Conservation (phyloP, 1,140 invertebrate genomes). For the Drosophila sulfurigaster region DNA sequence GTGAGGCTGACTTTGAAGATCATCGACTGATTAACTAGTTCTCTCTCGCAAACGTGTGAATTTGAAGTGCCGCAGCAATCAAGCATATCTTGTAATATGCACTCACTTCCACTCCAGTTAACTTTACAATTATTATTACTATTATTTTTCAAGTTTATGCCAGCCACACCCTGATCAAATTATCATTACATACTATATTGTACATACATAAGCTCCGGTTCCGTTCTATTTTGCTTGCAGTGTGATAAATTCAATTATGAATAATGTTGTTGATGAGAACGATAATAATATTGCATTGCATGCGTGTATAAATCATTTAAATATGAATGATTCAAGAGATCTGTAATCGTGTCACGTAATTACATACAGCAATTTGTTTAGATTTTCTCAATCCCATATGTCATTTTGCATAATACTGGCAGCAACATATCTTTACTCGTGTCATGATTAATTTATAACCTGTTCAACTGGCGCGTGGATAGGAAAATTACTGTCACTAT, state of each 20-base stretch:
- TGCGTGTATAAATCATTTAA: conserved; percentile 67
- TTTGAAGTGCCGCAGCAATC: not conserved
- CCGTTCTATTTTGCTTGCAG: conserved; percentile 37
- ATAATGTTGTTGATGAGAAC: conserved; percentile 28
- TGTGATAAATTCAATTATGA: conserved; percentile 51
- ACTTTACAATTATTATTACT: conserved; percentile 5
- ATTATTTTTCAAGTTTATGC: conserved; percentile 26
- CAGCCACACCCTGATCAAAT: conserved; percentile 39
- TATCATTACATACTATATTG: not conserved
- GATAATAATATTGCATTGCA: conserved; percentile 16
- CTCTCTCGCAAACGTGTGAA: not conserved
- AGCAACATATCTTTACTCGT: not conserved
- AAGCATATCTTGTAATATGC: conserved; percentile 5
- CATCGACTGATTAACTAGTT: conserved; percentile 14
- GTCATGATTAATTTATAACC: not conserved
- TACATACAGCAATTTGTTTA: conserved; percentile 53
- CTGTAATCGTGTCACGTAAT: conserved; percentile 53
- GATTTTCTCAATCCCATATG: conserved; percentile 16
- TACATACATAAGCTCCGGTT: conserved; percentile 48
- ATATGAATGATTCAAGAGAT: conserved; percentile 36
- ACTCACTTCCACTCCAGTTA: conserved; percentile 42
- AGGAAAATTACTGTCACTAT: not conserved
- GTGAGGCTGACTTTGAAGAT: conserved; percentile 10
- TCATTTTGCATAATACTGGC: conserved; percentile 15
- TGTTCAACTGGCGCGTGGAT: not conserved